A percentile compares a stretch with the other conserved stretches of the same genome.
Conservation (phyloP, 1,140 invertebrate genomes). For the Lucilia cuprina region DNA sequence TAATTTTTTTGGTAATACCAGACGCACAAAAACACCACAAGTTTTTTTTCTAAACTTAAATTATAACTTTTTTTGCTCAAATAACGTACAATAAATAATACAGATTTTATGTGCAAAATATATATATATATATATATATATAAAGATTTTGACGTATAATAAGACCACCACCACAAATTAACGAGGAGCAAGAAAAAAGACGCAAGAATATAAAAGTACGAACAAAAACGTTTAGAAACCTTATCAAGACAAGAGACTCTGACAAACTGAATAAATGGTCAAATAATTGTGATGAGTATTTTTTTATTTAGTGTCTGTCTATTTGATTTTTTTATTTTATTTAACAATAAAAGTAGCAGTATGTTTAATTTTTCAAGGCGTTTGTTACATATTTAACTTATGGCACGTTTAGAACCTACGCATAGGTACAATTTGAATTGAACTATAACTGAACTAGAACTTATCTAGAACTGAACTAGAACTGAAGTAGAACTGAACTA, state of each 20-base stretch:
- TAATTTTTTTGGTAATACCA: slow-evolving; percentile 14
- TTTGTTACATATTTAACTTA: no score
- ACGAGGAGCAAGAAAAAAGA: slow-evolving; percentile 1
- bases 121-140: no score
- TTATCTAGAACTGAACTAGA: no score
- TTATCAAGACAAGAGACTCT: slow-evolving; percentile 63
- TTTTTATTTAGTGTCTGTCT: neutral
- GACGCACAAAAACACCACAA: slow-evolving; percentile 25
- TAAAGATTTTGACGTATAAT: slow-evolving; percentile 2
- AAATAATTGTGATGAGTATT: neutral
- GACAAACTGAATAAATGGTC: slow-evolving; percentile 55
- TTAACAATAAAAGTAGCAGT: no score
- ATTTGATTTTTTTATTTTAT: neutral
- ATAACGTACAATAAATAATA: neutral
- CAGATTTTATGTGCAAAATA: no score
- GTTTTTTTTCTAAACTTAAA: neutral
- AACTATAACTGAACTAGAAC: no score
- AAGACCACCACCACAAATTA: slow-evolving; percentile 17
- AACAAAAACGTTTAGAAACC: slow-evolving; percentile 47
- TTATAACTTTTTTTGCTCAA: neutral
- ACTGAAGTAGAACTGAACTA: no score
- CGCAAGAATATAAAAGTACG: slow-evolving; percentile 16
- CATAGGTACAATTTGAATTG: no score
- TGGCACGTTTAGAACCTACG: no score
- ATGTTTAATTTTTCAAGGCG: no score